A percentile compares a stretch with the other conserved stretches of the same genome.
These are phyloP conservation scores for Trisateles emortualis DNA, from an alignment of 2,888 invertebrate genomes.

Conservation along the genomic window DNA sequence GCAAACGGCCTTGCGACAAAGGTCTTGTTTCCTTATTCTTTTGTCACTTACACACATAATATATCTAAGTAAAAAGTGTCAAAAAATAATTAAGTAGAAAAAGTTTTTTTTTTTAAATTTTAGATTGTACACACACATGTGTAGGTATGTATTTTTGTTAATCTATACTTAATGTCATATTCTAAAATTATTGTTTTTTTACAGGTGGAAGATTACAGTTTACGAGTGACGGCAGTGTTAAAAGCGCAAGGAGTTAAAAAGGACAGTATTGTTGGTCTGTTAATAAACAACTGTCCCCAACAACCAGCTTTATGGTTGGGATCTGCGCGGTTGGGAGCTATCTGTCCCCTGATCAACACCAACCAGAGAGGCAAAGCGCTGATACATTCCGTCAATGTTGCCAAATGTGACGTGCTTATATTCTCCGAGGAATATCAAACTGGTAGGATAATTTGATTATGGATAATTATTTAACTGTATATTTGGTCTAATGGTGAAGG, in stretches of 20 bases:
- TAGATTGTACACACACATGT: too few relatives aligned
- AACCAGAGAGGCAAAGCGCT: constrained; percentile 95
- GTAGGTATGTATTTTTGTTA: too few relatives aligned
- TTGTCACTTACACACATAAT: too few relatives aligned
- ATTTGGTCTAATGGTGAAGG: too few relatives aligned
- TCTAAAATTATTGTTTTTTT: constrained; percentile 40
- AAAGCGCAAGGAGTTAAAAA: constrained; percentile 92
- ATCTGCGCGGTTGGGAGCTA: constrained; percentile 93
- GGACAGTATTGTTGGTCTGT: constrained; percentile 95
- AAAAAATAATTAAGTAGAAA: too few relatives aligned
- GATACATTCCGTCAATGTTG: constrained; percentile 95
- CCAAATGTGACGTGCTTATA: constrained; percentile 94
- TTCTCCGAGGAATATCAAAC: constrained; percentile 90
- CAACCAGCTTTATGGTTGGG: constrained; percentile 97
- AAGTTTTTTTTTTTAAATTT: too few relatives aligned
- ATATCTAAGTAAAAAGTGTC: too few relatives aligned
- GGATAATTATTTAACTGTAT: neutral
- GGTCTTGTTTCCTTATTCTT: too few relatives aligned
- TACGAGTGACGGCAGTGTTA: constrained; percentile 93
- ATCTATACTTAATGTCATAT: neutral
- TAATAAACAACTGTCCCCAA: constrained; percentile 97
- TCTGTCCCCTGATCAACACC: constrained; percentile 97
- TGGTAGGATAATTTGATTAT: constrained; percentile 74
- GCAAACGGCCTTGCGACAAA: too few relatives aligned
- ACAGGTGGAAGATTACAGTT: constrained; percentile 94